phyloP scores from a whole-genome alignment of 2,888 invertebrate genomes.

The Sphaerophoria rueppellii region DNA sequence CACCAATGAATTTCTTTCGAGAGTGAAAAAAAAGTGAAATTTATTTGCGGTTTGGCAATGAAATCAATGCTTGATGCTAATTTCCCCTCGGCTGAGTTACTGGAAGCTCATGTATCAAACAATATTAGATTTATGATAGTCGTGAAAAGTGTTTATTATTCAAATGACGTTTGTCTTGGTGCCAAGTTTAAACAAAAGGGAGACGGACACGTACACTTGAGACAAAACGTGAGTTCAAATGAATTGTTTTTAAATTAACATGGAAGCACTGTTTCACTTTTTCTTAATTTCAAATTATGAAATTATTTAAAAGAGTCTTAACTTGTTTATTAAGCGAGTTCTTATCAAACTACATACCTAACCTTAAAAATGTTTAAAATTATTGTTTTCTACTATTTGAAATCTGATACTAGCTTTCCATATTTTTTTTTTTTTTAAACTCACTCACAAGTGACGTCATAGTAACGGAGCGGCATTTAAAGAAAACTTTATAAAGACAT shows the following conservation, averaged over 20 bases:
- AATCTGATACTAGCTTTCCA: too few species aligned
- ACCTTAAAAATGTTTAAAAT: too few species aligned
- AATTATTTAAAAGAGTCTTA: too few species aligned
- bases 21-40: conserved; percentile 68
- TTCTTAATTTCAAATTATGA: too few species aligned
- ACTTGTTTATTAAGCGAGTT: too few species aligned
- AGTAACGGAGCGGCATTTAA: too few species aligned
- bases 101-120: conserved; percentile 32
- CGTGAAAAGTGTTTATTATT: conserved; percentile 20
- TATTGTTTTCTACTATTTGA: too few species aligned
- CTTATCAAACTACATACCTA: too few species aligned
- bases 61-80: conserved; percentile 41
- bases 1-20: conserved; percentile 30
- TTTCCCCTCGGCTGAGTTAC: neutral
- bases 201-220: conserved; percentile 25
- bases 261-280: neutral
- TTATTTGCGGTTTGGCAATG: conserved; percentile 58
- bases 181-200: conserved; percentile 11
- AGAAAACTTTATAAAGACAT: too few species aligned
- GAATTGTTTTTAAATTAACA: conserved; percentile 8
- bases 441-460: too few species aligned
- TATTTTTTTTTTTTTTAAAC: too few species aligned
- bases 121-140: conserved; percentile 28
- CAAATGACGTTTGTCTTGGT: conserved; percentile 10
- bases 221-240: conserved; percentile 14